A percentile compares a stretch with the other conserved stretches of the same genome.
These are phyloP conservation scores for western clawed frog (Xenopus tropicalis) DNA, from an alignment of 2,113 vertebrate species.

Conservation along the genomic window UCB_Xtro_10.0 CM004443.2:91579501-91580000, in stretches of 20 bases:
- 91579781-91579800: constrained; percentile 89
- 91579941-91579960: no score
- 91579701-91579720: constrained; percentile 96
- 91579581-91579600: constrained; percentile 93
- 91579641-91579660: constrained; percentile 93
- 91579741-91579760: constrained; percentile 96
- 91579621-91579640: constrained; percentile 88
- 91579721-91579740: constrained; percentile 95
- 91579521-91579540: constrained; percentile 94
- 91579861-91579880: constrained; percentile 95
- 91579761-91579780: constrained; percentile 95
- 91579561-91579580: constrained; percentile 95
- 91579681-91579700: constrained; percentile 94
- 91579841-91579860: constrained; percentile 97
- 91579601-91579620: constrained; percentile 90
- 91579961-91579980: no score
- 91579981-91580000: no score
- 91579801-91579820: constrained; percentile 93
- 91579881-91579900: constrained; percentile 94
- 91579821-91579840: constrained; percentile 94
- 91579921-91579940: constrained; percentile 62
- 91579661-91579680: constrained; percentile 89
- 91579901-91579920: constrained; percentile 92
- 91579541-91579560: constrained; percentile 95
- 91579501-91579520: constrained; percentile 87